phyloP scores from a whole-genome alignment of 2,797 vertebrate genomes.

The Eidolon dupreanum region DNA sequence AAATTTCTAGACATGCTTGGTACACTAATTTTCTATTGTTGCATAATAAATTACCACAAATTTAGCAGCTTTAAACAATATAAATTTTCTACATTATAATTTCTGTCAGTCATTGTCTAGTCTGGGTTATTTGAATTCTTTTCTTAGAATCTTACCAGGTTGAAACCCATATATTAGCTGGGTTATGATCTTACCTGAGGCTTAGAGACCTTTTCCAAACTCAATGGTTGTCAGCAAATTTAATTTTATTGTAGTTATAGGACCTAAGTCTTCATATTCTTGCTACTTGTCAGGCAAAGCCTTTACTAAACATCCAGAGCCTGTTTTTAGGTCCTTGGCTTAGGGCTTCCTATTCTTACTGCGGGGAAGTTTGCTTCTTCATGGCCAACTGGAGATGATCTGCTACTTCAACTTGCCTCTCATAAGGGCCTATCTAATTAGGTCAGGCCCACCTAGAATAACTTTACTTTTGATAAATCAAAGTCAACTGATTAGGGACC shows the following conservation, averaged over 20 bases:
- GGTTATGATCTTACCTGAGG: neutral
- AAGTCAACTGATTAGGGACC: neutral
- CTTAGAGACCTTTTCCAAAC: neutral
- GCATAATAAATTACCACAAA: neutral
- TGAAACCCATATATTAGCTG: neutral
- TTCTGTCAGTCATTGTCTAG: neutral
- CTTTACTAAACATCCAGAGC: neutral
- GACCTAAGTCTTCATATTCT: neutral
- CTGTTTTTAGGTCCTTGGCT: neutral
- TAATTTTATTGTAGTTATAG: neutral
- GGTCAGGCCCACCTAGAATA: neutral
- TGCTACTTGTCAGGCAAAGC: neutral
- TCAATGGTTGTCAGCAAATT: neutral
- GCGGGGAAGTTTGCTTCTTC: neutral
- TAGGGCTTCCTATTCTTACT: neutral
- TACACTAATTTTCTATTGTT: neutral
- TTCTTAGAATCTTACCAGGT: neutral
- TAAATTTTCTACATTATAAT: neutral
- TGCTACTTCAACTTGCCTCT: neutral
- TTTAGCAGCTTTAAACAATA: neutral
- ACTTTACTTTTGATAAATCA: neutral
- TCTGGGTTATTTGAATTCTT: accelerated
- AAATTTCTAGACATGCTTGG: neutral
- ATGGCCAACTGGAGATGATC: neutral
- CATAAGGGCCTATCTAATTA: neutral